Evolutionary conservation across 2,113 vertebrate genomes (phyloP), one percentile per base, ranked within the genome.

Genomic region (Channa maculata): DNA sequence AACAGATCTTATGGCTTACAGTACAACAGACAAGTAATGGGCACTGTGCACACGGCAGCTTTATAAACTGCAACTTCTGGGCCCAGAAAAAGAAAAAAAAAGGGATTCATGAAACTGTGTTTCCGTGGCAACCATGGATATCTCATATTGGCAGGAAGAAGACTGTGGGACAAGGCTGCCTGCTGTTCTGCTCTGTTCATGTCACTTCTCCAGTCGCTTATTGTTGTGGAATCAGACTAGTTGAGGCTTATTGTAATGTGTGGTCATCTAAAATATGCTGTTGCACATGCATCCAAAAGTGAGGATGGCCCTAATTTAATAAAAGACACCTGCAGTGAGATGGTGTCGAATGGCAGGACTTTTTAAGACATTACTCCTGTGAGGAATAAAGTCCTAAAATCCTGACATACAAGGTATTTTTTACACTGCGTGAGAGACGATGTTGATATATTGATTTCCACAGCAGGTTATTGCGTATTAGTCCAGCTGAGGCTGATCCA

Each of bases 41-140:
- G 57, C 54, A 14, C 37, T 4, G 45, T 61, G 53, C 67, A 71
- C 71, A 77, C 75, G 49, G 51, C 69, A 48, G 61, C 72, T 78
- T 78, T 51, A 67, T 65, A 73, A 82, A 77, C 57, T 59, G 38
- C 69, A 70, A 67, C 34, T 77, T 80, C 65, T 67, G 72, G 12
- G n/a, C 9, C 2, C 8, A 48, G 4, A 44, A 53, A 65, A 68
- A 75, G 3, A 58, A 75, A 12, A 44, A 82, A 74, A 75, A 8
- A 55, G 61, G 75, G 71, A 89, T 76, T 86, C 73, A 83, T 87
- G 69, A 86, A 87, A 82, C 46, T 65, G 68, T 55, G 85, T 90
- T 86, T 83, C 89, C 80, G 84, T 78, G 55, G 89, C 66, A 86
- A 89, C 86, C 37, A 4, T 83, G 78, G 80, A 71, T 87, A 74